Evolutionary conservation across 2,797 vertebrate species (phyloP).

Genomic region (Vipera ursinii): DNA sequence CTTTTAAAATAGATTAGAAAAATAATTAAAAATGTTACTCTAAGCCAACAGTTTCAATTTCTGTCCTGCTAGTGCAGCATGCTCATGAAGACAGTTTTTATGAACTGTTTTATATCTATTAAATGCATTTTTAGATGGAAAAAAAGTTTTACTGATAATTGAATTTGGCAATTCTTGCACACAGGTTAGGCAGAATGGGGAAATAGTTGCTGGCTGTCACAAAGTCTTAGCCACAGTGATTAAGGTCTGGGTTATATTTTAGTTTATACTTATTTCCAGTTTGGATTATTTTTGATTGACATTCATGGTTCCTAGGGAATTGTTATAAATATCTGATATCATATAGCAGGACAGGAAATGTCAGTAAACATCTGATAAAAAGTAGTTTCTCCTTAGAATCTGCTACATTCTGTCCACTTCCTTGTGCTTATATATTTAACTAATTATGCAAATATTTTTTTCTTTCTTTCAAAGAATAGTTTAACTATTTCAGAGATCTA

Average conservation of each 20-base stretch:
- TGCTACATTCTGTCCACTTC: neutral
- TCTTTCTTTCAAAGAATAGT: neutral
- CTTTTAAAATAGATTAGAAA: neutral
- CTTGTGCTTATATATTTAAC: neutral
- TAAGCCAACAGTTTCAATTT: neutral
- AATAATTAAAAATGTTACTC: neutral
- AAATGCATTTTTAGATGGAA: neutral
- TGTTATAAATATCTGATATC: neutral
- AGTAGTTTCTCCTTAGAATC: neutral
- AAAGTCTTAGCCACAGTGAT: neutral
- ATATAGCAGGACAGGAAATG: too few species aligned
- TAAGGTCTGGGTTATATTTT: neutral
- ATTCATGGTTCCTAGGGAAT: neutral
- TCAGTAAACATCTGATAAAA: neutral
- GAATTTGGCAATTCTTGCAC: neutral
- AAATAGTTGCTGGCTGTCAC: neutral
- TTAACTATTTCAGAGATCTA: neutral
- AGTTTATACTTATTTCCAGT: neutral
- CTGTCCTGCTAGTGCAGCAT: neutral
- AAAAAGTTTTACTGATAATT: neutral
- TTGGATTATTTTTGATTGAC: neutral
- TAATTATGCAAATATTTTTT: neutral
- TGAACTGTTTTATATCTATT: neutral
- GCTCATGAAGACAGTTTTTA: neutral
- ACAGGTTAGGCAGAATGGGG: neutral